phyloP scores from a whole-genome alignment of 1,140 invertebrate genomes.

The Scaptomyza graminum region DNA sequence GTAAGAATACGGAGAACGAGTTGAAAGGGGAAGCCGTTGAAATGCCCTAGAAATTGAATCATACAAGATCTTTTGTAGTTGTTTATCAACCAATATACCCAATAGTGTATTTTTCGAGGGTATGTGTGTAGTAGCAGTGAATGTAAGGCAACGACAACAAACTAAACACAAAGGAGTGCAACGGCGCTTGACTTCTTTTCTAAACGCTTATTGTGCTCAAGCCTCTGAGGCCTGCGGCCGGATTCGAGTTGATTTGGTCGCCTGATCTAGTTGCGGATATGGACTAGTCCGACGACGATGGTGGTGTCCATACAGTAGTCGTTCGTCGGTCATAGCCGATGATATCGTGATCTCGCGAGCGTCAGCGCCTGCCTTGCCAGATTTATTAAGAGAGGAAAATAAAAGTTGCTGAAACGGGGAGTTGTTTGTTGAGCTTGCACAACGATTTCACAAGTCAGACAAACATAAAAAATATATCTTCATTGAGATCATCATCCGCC shows the following conservation, averaged over 20 bases:
- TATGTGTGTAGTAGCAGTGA: conserved; percentile 16
- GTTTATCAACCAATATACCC: too few species aligned
- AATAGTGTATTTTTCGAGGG: neutral
- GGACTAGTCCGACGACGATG: too few species aligned
- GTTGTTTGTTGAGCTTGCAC: conserved; percentile 1
- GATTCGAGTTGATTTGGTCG: conserved; percentile 29
- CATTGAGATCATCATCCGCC: conserved; percentile 75
- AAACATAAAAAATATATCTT: conserved; percentile 37
- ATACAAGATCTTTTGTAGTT: too few species aligned
- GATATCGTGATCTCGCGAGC: conserved; percentile 42
- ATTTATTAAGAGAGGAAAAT: conserved; percentile 31
- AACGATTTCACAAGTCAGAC: conserved; percentile 72
- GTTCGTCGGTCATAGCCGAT: conserved; percentile 17
- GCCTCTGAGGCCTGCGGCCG: conserved; percentile 42
- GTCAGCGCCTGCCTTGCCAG: conserved; percentile 2
- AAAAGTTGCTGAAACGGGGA: neutral
- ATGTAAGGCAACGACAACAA: conserved; percentile 15
- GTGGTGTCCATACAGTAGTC: conserved; percentile 52
- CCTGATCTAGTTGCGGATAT: conserved; percentile 52
- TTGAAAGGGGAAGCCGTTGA: neutral
- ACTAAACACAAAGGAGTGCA: conserved; percentile 46
- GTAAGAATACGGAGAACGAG: neutral
- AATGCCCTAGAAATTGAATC: conserved; percentile 8
- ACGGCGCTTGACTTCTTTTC: conserved; percentile 61
- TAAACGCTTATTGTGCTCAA: conserved; percentile 55